Evolutionary conservation across 2,888 invertebrate genomes (phyloP), one percentile per base, ranked within the genome.

Genomic region (Tethea ocularis): DNA sequence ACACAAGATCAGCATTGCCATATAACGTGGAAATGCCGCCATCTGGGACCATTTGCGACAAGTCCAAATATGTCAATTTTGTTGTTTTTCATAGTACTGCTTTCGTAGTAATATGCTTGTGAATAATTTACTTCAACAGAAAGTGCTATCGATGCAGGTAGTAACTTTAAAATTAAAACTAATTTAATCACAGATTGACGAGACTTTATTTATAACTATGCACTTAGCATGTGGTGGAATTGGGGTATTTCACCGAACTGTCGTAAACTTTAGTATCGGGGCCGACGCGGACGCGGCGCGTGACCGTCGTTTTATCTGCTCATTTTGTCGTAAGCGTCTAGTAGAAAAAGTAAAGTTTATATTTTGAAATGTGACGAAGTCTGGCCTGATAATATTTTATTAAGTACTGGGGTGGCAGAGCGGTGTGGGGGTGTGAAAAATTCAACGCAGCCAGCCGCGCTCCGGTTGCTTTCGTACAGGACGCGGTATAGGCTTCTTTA

Each of bases 301-400:
- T 51, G 51, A 51, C 51, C 24, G 51, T 38, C 55, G 56, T 24
- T 51, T 57, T 59, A 55, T 33, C 41, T 57, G 52, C 17, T 46
- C 46, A 20, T 46, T 52, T 41, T 41, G 20, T 55, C 29, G 57
- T 59, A 59, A 63, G 64, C 68, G 61, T 57, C 51, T 57, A 54
- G 56, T 56, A 22, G 26, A 56, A 59, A 59, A 68, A 68, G 60
- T 69, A 63, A 69, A 72, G 60, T 69, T 66, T 71, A 64, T 76
- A 75, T 72, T 75, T 83, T 80, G 82, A 84, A 76, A 87, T 86
- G 88, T 87, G 89, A 87, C 87, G 87, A 89, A 87, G 87, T 86
- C 83, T 84, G 72, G 66, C 71, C 52, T 66, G 72, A 69, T 86
- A 76, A 89, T 89, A 85, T 88, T 87, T 89, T 90, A 90, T 90